A percentile compares a stretch with the other conserved stretches of the same genome.
These are phyloP conservation scores for Aphelinus certus DNA, from an alignment of 1,140 invertebrate genomes.

Conservation along the genomic window DNA sequence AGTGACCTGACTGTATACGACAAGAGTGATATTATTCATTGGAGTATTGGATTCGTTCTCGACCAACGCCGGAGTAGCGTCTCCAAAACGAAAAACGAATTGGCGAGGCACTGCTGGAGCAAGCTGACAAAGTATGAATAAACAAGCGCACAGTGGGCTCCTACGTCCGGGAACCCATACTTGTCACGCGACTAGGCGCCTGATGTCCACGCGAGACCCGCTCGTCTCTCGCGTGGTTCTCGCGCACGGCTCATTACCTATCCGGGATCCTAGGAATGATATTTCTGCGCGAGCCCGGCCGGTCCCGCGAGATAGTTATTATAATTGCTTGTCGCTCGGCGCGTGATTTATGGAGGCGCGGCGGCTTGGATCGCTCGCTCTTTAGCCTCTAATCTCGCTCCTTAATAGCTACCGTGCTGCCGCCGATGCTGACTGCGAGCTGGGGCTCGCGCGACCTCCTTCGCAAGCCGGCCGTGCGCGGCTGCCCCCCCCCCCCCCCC, in stretches of 20 bases:
- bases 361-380: slow-evolving; percentile 50
- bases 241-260: slow-evolving; percentile 55
- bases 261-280: slow-evolving; percentile 55
- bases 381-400: slow-evolving; percentile 55
- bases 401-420: slow-evolving; percentile 49
- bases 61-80: too few species aligned
- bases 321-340: slow-evolving; percentile 61
- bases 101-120: too few species aligned
- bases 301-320: slow-evolving; percentile 55
- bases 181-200: not conserved
- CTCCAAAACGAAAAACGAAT: too few species aligned
- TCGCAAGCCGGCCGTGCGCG: not conserved
- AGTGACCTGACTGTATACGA: too few species aligned
- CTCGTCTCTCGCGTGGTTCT: slow-evolving; percentile 42
- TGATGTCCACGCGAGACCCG: slow-evolving; percentile 40
- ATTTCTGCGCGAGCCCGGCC: slow-evolving; percentile 54
- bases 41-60: too few species aligned
- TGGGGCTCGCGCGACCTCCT: too few species aligned
- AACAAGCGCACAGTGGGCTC: too few species aligned
- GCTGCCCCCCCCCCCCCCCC: too few species aligned
- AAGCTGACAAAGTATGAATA: too few species aligned
- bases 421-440: not conserved
- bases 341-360: slow-evolving; percentile 56
- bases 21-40: too few species aligned
- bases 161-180: too few species aligned